Evolutionary conservation across 2,113 vertebrate genomes (phyloP).

Genomic region (Rhinolophus ferrumequinum): DNA sequence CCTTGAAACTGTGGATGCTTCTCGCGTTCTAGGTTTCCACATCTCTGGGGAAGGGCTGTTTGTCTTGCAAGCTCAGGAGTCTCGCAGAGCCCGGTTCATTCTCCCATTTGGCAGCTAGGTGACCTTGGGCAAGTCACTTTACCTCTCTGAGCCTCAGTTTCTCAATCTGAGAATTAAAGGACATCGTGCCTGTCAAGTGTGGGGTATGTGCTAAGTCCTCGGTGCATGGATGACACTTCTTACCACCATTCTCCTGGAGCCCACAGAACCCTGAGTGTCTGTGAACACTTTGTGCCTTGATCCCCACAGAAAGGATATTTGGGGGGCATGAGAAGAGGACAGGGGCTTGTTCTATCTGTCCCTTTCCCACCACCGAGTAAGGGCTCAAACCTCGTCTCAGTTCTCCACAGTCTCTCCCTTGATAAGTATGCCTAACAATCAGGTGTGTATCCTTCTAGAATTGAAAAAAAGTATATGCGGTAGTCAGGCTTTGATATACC

Average conservation of each 20-base stretch:
- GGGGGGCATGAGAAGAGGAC: not conserved
- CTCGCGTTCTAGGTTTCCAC: not conserved
- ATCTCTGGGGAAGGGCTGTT: not conserved
- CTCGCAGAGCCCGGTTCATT: not conserved
- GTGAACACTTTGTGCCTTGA: not conserved
- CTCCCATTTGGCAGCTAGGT: not conserved
- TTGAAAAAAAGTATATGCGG: not conserved
- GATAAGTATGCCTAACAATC: not conserved
- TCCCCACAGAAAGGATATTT: not conserved
- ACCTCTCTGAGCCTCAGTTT: not conserved
- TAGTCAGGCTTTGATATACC: not conserved
- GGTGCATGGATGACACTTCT: fast-evolving
- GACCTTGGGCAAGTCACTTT: not conserved
- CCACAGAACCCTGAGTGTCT: fast-evolving
- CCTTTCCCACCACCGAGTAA: not conserved
- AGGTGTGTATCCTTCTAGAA: not conserved
- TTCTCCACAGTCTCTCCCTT: not conserved
- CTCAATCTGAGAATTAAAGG: not conserved
- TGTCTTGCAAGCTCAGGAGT: not conserved
- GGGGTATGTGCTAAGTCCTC: not conserved
- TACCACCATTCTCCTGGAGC: not conserved
- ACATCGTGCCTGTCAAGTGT: too few species aligned
- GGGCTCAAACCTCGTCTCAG: not conserved
- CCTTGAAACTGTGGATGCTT: not conserved
- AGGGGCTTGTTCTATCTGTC: not conserved